phyloP scores from a whole-genome alignment of 2,113 vertebrate species.

The Alosa alosa region DNA sequence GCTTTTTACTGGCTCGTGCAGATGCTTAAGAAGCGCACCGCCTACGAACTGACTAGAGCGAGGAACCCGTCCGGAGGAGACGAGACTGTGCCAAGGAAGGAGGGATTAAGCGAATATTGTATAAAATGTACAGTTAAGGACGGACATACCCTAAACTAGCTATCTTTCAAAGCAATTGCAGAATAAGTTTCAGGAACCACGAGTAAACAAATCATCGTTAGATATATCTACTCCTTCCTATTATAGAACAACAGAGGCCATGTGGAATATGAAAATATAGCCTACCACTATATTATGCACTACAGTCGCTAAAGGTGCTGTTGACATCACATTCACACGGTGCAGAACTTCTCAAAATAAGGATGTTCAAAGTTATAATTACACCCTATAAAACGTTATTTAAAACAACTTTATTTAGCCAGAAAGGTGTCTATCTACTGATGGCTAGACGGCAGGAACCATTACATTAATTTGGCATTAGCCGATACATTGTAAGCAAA shows the following conservation, averaged over 20 bases:
- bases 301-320: background rate
- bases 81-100: constrained; percentile 8
- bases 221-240: background rate
- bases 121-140: background rate
- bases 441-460: background rate
- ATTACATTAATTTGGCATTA: background rate
- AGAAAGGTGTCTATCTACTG: background rate
- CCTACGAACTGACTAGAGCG: background rate
- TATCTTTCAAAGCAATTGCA: background rate
- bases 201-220: background rate
- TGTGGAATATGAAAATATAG: background rate
- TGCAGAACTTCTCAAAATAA: background rate
- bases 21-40: constrained; percentile 20
- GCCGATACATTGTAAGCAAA: background rate
- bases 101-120: constrained; percentile 5
- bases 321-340: background rate
- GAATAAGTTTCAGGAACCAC: background rate
- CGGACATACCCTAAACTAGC: background rate
- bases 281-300: background rate
- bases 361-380: background rate
- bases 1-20: constrained; percentile 67
- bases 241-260: background rate
- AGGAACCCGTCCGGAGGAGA: background rate
- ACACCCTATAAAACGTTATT: background rate
- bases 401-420: background rate